These are phyloP conservation scores for Pomatorhinus ruficollis DNA, from an alignment of 2,113 vertebrate species.

Conservation along the genomic window DNA sequence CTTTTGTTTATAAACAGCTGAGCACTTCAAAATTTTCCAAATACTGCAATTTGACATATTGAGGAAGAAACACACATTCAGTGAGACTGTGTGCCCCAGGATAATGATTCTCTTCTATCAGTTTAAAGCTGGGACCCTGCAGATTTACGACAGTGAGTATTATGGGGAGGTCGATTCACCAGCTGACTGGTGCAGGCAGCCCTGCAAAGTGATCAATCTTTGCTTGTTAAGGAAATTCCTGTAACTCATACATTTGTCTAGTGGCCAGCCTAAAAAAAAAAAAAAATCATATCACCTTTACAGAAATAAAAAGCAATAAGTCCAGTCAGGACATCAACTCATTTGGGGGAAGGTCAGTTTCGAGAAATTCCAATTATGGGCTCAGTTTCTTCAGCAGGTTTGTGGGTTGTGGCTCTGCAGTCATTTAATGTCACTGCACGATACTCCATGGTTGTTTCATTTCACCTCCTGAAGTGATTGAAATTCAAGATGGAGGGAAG, in stretches of 20 bases:
- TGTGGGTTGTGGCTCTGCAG: background rate
- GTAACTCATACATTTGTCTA: background rate
- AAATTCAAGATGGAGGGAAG: background rate
- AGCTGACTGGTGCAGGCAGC: background rate
- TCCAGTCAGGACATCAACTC: background rate
- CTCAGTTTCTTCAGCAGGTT: background rate
- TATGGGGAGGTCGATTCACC: background rate
- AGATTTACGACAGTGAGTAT: background rate
- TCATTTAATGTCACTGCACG: background rate
- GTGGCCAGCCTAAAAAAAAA: background rate
- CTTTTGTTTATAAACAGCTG: background rate
- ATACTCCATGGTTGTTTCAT: background rate
- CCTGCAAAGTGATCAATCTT: background rate
- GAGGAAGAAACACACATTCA: background rate
- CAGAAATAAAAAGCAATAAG: background rate
- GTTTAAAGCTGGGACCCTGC: background rate
- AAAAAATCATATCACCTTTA: background rate
- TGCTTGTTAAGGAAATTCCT: background rate
- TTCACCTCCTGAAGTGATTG: background rate
- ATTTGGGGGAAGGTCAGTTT: background rate
- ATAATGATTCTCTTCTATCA: background rate
- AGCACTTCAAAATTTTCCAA: background rate
- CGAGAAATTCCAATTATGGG: background rate
- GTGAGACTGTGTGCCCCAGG: background rate
- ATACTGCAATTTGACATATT: background rate